phyloP scores from a whole-genome alignment of 2,113 vertebrate genomes.

The Laterallus jamaicensis region DNA sequence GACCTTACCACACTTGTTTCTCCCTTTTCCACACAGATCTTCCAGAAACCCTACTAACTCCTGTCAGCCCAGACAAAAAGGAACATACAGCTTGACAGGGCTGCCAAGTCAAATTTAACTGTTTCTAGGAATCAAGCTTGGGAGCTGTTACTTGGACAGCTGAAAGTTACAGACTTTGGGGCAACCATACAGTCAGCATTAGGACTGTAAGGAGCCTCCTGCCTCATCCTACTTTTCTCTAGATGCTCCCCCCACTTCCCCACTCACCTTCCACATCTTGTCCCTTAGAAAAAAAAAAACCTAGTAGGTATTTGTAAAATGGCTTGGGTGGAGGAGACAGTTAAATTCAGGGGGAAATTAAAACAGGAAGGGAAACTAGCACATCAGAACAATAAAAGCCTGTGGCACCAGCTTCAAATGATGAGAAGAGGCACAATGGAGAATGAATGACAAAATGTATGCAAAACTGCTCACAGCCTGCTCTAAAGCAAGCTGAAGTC shows the following conservation, averaged over 20 bases:
- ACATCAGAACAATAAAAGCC: background rate
- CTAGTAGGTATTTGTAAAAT: background rate
- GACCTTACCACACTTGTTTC: background rate
- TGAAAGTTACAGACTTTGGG: background rate
- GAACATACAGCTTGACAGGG: background rate
- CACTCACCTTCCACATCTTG: background rate
- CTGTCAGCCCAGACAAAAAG: background rate
- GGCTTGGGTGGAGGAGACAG: background rate
- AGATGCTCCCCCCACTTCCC: background rate
- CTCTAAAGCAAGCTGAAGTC: background rate
- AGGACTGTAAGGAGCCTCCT: background rate
- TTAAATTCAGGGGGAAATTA: background rate
- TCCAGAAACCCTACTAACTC: background rate
- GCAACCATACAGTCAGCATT: background rate
- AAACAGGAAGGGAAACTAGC: background rate
- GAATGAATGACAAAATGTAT: background rate
- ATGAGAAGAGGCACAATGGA: background rate
- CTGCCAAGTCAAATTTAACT: background rate
- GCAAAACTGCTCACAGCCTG: background rate
- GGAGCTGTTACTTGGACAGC: background rate
- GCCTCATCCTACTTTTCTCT: background rate
- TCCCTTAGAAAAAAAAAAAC: background rate
- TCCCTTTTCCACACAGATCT: background rate
- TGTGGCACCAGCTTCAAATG: background rate
- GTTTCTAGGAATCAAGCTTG: background rate